Conservation (phyloP, 2,888 invertebrate species). For the Frankliniella intonsa region DNA sequence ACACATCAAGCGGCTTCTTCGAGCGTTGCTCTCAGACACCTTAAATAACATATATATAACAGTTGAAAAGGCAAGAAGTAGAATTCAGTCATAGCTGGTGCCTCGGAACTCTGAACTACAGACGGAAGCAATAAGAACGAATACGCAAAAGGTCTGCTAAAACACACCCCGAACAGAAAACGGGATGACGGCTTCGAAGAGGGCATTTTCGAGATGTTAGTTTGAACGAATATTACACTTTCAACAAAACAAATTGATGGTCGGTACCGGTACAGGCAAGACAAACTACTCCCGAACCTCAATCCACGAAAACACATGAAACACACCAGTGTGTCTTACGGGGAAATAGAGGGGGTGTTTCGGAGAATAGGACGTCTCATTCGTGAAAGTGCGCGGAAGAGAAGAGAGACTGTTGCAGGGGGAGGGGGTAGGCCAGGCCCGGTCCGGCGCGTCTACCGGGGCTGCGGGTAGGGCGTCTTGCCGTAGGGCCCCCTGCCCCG, state of each 20-base stretch:
- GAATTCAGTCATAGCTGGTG: not conserved
- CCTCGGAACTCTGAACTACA: not conserved
- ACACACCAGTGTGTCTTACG: no score
- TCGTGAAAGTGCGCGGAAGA: no score
- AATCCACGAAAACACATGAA: no score
- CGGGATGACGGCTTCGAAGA: no score
- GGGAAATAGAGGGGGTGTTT: no score
- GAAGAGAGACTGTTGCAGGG: no score
- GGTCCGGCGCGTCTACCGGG: not conserved
- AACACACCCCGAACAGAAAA: not conserved
- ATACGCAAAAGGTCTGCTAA: not conserved
- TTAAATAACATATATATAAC: not conserved
- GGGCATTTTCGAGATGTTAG: not conserved
- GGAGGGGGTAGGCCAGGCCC: not conserved
- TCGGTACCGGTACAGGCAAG: not conserved
- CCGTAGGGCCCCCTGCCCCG: conserved; percentile 68
- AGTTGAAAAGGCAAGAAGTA: not conserved
- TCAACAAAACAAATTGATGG: not conserved
- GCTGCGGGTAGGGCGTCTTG: conserved; percentile 59
- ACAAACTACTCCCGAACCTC: not conserved
- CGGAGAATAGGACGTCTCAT: no score
- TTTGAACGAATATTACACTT: not conserved
- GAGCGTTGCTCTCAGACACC: no score
- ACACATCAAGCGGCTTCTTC: no score
- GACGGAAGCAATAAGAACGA: not conserved